Evolutionary conservation across 2,113 vertebrate species (phyloP), one percentile per base, ranked within the genome.

Genomic region (Balaenoptera acutorostrata): DNA sequence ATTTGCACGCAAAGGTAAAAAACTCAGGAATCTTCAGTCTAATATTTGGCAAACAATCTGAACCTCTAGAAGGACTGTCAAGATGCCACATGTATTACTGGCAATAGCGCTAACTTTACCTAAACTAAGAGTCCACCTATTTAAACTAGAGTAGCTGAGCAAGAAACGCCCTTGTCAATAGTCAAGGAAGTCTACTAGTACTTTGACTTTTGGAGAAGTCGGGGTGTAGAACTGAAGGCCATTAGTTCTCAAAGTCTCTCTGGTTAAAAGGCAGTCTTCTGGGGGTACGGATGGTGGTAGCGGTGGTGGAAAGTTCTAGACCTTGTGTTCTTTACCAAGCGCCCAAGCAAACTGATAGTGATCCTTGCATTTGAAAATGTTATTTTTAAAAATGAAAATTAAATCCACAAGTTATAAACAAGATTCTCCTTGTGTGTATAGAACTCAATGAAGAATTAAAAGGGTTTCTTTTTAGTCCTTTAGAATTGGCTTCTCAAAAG

Each of bases 1-100:
- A 80, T 33, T 14, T 78, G 78, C 29, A 90, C 52, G 18, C 59
- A 63, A 80, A 87, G 46, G 75, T 39, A 90, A 31, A 87, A 77
- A 63, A 25, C 21, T 78, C 46, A 71, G 61, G 18, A 55, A 74
- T 31, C 83, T 93, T 84, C 46, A 77, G 44, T 68, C n/a, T 63
- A 68, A 4, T n/a, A 74, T 94, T 88, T 94, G 90, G 85, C 86
- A 97, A 97, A 84, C 52, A 63, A 77, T 18, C n/a, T 41, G 36
- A 66, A 81, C 23, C 33, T 75, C 69, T 18, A 9, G 1, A 85
- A 85, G 49, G 46, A 80, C 52, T 68, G 80, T 95, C 49, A 88
- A 52, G 20, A 21, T 33, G 66, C 44, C 69, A 27, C 25, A 13
- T 33, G 0, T 49, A 46, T 61, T 55, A 69, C 0, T 83, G 83